phyloP scores from a whole-genome alignment of 2,888 invertebrate genomes.

The Azorinus chamasolen region DNA sequence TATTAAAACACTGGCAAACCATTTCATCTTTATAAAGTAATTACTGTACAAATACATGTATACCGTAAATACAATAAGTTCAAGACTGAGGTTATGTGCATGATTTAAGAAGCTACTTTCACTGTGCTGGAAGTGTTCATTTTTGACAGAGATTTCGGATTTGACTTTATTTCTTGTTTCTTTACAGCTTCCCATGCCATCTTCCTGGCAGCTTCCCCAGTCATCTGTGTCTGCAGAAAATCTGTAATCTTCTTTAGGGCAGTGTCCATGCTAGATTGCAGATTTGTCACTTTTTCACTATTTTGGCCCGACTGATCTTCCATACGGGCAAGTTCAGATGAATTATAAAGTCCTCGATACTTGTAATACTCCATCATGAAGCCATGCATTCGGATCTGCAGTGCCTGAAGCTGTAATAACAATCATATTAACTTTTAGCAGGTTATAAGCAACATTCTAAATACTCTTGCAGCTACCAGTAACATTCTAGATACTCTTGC shows the following conservation, averaged over 20 bases:
- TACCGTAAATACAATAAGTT: too few relatives aligned
- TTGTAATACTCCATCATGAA: slow-evolving; percentile 83
- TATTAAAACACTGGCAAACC: too few relatives aligned
- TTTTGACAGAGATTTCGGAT: slow-evolving; percentile 14
- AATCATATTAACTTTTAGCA: too few relatives aligned
- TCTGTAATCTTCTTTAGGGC: slow-evolving; percentile 80
- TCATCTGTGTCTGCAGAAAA: slow-evolving; percentile 81
- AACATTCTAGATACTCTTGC: too few relatives aligned
- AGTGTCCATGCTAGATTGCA: slow-evolving; percentile 79
- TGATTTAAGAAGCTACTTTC: too few relatives aligned
- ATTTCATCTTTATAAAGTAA: too few relatives aligned
- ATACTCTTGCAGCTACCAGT: too few relatives aligned
- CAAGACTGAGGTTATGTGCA: too few relatives aligned
- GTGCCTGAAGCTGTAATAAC: slow-evolving; percentile 76
- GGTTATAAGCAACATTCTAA: too few relatives aligned
- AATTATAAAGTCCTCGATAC: slow-evolving; percentile 81
- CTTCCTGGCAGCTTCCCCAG: slow-evolving; percentile 71
- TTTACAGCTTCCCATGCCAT: slow-evolving; percentile 69
- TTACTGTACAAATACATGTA: too few relatives aligned
- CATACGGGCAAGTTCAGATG: slow-evolving; percentile 79
- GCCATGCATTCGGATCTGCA: slow-evolving; percentile 82
- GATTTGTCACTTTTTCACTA: slow-evolving; percentile 70
- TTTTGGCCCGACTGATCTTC: slow-evolving; percentile 76
- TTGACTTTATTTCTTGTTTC: slow-evolving; percentile 56
- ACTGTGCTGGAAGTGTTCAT: slow-evolving; percentile 32